Conservation (phyloP, 2,888 invertebrate genomes). For the Thalpophila matura region DNA sequence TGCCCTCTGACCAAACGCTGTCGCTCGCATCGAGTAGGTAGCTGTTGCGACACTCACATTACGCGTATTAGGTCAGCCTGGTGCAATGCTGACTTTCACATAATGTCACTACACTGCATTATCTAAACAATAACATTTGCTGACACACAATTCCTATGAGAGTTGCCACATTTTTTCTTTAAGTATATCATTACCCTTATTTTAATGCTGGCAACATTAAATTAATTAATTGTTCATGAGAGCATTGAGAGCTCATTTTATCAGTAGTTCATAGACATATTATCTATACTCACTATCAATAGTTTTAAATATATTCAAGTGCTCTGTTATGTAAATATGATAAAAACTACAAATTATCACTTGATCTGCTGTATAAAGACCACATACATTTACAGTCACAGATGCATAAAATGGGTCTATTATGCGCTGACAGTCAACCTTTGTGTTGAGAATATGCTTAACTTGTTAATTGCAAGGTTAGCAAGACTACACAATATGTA, state of each 20-base stretch:
- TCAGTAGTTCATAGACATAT: constrained; percentile 23
- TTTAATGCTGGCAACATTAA: constrained; percentile 71
- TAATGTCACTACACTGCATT: constrained; percentile 66
- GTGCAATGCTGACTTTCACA: constrained; percentile 80
- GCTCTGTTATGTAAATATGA: constrained; percentile 32
- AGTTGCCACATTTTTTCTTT: constrained; percentile 69
- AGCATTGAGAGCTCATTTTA: constrained; percentile 25
- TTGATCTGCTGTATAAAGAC: constrained; percentile 6
- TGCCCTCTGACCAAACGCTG: constrained; percentile 68
- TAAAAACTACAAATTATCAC: constrained; percentile 15
- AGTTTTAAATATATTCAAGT: constrained; percentile 18
- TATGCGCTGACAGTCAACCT: constrained; percentile 30
- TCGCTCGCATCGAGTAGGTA: constrained; percentile 53
- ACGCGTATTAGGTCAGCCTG: constrained; percentile 73
- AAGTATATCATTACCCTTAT: constrained; percentile 6
- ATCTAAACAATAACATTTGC: constrained; percentile 63
- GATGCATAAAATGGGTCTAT: constrained; percentile 10
- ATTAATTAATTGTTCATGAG: constrained; percentile 41
- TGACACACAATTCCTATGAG: constrained; percentile 68
- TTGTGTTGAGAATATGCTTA: constrained; percentile 8
- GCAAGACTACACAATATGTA: constrained; percentile 10
- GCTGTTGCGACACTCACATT: constrained; percentile 72
- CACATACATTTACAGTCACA: constrained; percentile 9
- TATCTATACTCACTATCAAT: constrained; percentile 24
- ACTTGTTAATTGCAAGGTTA: constrained; percentile 41